phyloP scores from a whole-genome alignment of 2,113 vertebrate species.

The Cyanoderma ruficeps region DNA sequence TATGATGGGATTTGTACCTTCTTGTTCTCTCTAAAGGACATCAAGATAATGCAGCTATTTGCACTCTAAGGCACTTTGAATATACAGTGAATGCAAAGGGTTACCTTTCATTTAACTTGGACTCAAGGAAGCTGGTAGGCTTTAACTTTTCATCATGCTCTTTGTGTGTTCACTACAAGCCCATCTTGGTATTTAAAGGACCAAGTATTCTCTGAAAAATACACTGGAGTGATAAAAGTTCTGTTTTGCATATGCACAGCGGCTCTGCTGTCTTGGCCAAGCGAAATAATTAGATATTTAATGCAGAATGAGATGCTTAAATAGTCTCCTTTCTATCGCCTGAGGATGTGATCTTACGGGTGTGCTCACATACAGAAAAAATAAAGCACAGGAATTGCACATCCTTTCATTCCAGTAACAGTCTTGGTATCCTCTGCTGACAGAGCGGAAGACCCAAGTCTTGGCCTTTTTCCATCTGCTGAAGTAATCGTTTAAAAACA shows the following conservation, averaged over 20 bases:
- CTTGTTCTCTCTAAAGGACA: background rate
- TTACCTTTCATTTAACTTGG: background rate
- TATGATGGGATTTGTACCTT: background rate
- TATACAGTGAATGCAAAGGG: background rate
- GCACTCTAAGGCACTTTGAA: background rate
- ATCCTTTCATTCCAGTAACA: background rate
- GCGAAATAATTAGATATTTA: background rate
- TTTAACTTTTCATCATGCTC: background rate
- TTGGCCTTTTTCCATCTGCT: conserved; percentile 28
- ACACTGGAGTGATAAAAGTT: background rate
- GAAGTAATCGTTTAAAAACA: conserved; percentile 33
- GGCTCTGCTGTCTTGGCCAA: background rate
- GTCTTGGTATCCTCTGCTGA: background rate
- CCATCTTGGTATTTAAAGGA: background rate
- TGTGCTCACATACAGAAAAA: background rate
- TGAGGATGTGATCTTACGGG: background rate
- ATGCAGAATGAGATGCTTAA: background rate
- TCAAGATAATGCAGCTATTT: background rate
- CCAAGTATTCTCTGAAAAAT: background rate
- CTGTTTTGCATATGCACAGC: background rate
- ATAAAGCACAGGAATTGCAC: accelerated
- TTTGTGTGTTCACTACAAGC: background rate
- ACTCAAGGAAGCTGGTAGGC: background rate
- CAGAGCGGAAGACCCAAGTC: background rate
- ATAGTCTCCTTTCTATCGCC: background rate